Evolutionary conservation across 2,888 invertebrate species (phyloP).

Genomic region (Meliscaeva auricollis): DNA sequence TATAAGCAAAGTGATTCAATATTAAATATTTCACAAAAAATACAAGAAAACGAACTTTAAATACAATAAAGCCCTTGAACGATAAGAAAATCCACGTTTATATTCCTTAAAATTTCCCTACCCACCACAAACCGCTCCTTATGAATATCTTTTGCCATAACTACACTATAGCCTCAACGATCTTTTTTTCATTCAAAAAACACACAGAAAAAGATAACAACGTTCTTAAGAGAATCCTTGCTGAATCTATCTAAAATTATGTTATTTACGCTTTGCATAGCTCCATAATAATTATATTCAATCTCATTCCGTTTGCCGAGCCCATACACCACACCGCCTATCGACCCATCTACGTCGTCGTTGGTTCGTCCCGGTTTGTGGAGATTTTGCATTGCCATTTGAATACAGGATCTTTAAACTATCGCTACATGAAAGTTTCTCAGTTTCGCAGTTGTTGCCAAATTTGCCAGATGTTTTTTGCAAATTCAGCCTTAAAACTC

Average conservation of each 20-base stretch:
- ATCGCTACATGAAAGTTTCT: constrained; percentile 26
- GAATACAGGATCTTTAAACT: background rate
- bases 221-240: background rate
- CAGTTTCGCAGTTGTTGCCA: constrained; percentile 48
- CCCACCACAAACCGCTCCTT: too few species aligned
- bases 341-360: too few species aligned
- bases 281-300: constrained; percentile 19
- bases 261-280: constrained; percentile 5
- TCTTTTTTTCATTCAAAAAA: constrained; percentile 9
- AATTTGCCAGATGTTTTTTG: constrained; percentile 53
- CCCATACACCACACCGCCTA: too few species aligned
- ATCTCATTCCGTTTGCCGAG: background rate
- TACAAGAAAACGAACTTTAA: too few species aligned
- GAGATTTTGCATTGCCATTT: constrained; percentile 8
- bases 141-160: too few species aligned
- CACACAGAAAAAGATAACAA: constrained; percentile 10
- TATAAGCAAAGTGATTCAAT: too few species aligned
- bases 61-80: too few species aligned
- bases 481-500: constrained; percentile 15
- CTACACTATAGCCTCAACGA: background rate
- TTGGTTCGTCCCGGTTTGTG: background rate
- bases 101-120: too few species aligned
- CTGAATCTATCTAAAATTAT: background rate
- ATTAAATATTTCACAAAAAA: too few species aligned
- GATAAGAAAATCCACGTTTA: too few species aligned